Percentiles rank a stretch among this genome's conserved stretches.
phyloP scores from a whole-genome alignment of 1,140 invertebrate species.

The Adoxophyes honmai region DNA sequence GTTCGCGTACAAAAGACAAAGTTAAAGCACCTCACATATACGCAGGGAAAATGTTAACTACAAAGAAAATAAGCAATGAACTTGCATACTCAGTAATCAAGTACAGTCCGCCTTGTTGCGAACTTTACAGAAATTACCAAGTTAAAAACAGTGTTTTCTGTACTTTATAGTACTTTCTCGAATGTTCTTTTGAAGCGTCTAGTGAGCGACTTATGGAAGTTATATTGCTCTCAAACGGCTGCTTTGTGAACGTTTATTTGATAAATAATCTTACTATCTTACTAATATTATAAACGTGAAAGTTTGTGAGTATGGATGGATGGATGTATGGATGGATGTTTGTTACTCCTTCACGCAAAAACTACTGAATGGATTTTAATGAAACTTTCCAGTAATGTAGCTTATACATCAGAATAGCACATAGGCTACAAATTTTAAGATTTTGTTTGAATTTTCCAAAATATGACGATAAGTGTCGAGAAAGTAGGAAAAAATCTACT shows the following conservation, averaged over 20 bases:
- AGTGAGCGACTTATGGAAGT: slow-evolving; percentile 12
- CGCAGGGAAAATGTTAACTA: slow-evolving; percentile 49
- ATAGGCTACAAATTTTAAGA: too few species aligned
- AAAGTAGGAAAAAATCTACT: too few species aligned
- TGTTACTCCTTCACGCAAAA: too few species aligned
- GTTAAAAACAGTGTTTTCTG: slow-evolving; percentile 32
- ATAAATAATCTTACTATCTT: too few species aligned
- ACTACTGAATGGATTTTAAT: too few species aligned
- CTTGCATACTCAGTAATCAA: slow-evolving; percentile 32
- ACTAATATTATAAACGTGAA: too few species aligned
- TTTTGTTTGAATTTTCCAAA: too few species aligned
- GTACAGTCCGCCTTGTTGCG: slow-evolving; percentile 50
- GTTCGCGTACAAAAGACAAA: slow-evolving; percentile 12
- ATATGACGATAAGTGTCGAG: too few species aligned
- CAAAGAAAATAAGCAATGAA: slow-evolving; percentile 47
- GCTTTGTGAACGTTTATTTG: neutral
- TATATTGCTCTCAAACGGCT: slow-evolving; percentile 1
- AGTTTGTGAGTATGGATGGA: too few species aligned
- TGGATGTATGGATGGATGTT: too few species aligned
- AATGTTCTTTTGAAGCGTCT: slow-evolving; percentile 7
- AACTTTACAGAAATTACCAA: slow-evolving; percentile 42
- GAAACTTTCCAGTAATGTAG: too few species aligned
- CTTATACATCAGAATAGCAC: too few species aligned
- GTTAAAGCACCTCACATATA: slow-evolving; percentile 19
- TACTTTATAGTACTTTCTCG: slow-evolving; percentile 17